Conservation (phyloP, 2,797 vertebrate genomes). For the Acipenser transmontanus region DNA sequence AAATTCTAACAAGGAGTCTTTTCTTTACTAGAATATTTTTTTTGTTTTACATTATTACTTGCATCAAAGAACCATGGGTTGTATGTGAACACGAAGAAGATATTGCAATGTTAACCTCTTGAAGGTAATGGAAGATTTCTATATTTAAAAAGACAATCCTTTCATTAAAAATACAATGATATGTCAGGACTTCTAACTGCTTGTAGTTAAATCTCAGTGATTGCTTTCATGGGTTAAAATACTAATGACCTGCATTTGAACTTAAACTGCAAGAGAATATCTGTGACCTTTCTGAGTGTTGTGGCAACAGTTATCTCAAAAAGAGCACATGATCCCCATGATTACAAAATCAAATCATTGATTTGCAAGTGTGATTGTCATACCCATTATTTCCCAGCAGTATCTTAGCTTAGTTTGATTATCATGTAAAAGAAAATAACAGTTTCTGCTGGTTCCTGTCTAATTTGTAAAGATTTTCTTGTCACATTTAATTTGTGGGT, state of each 20-base stretch:
- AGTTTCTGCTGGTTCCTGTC: background rate
- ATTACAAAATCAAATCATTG: conserved; percentile 16
- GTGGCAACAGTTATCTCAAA: conserved; percentile 6
- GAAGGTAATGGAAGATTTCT: too few species aligned
- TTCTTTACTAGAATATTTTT: too few species aligned
- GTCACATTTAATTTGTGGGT: background rate
- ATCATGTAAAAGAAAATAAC: background rate
- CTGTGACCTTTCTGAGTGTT: conserved; percentile 5
- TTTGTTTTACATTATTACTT: too few species aligned
- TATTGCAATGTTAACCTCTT: too few species aligned
- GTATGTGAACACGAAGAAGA: too few species aligned
- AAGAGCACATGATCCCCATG: conserved; percentile 4
- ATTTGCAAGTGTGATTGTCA: conserved; percentile 8
- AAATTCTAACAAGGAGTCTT: too few species aligned
- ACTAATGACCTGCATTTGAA: conserved; percentile 15
- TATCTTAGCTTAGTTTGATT: background rate
- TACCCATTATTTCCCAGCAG: background rate
- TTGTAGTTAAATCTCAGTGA: too few species aligned
- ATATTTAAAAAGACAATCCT: too few species aligned
- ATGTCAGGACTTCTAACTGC: too few species aligned
- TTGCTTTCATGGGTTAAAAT: too few species aligned
- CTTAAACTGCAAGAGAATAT: conserved; percentile 13
- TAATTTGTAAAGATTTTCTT: background rate
- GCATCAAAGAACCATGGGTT: too few species aligned
- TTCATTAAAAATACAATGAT: too few species aligned